Evolutionary conservation across 1,140 invertebrate genomes (phyloP).

Genomic region (Drosophila mayri): DNA sequence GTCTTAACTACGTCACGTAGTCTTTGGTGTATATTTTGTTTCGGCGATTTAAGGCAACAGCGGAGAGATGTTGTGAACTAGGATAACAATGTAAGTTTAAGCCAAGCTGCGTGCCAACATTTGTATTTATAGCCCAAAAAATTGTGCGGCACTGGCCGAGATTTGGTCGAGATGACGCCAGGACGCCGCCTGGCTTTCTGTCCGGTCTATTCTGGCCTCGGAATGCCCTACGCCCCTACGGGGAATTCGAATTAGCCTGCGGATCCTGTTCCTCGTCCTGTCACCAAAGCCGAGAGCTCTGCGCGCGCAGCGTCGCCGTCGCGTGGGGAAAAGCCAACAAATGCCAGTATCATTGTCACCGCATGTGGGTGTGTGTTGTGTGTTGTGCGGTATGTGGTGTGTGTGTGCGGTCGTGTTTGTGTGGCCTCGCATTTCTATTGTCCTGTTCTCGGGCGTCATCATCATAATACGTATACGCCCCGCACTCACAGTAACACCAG

Average conservation of each 20-base stretch:
- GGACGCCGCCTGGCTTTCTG: constrained; percentile 28
- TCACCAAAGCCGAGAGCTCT: constrained; percentile 68
- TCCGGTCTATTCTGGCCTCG: constrained; percentile 56
- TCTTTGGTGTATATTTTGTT: constrained; percentile 33
- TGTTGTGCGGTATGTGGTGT: constrained; percentile 1
- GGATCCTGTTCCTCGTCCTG: constrained; percentile 35
- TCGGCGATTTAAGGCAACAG: constrained; percentile 20
- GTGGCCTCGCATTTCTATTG: constrained; percentile 57
- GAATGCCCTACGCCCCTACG: constrained; percentile 62
- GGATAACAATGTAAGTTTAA: constrained; percentile 84
- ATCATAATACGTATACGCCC: constrained; percentile 53
- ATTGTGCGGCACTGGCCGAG: constrained; percentile 54
- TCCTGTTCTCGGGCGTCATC: constrained; percentile 49
- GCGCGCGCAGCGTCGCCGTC: constrained; percentile 66
- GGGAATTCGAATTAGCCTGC: constrained; percentile 52
- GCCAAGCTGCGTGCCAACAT: constrained; percentile 77
- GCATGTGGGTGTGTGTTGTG: constrained; percentile 16
- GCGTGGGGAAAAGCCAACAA: constrained; percentile 32
- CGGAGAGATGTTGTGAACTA: constrained; percentile 69
- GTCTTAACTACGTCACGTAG: constrained; percentile 66
- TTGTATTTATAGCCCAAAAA: constrained; percentile 82
- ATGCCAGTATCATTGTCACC: constrained; percentile 57
- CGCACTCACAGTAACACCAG: constrained; percentile 4
- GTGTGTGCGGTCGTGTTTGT: constrained; percentile 32
- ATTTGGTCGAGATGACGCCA: constrained; percentile 73